phyloP scores from a whole-genome alignment of 2,797 vertebrate species.

The Poecilia wingei region DNA sequence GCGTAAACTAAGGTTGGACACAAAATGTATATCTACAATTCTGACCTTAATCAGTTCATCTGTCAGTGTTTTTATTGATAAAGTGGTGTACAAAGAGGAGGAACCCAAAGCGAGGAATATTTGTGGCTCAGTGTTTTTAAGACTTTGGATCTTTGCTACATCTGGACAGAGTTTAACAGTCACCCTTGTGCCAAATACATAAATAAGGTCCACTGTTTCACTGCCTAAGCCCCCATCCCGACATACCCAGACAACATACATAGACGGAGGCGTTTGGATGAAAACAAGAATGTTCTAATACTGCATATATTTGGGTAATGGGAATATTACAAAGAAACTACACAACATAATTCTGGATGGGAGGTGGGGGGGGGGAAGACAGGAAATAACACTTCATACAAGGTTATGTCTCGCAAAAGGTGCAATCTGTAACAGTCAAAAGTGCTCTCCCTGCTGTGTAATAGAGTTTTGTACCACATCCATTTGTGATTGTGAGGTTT shows the following conservation, averaged over 20 bases:
- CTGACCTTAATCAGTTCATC: slow-evolving; percentile 57
- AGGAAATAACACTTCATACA: slow-evolving; percentile 68
- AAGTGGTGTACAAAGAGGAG: slow-evolving; percentile 51
- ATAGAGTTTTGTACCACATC: slow-evolving; percentile 53
- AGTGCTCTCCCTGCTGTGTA: slow-evolving; percentile 74
- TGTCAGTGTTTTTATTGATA: slow-evolving; percentile 46
- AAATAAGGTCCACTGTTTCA: slow-evolving; percentile 64
- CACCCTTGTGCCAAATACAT: slow-evolving; percentile 71
- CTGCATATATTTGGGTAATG: slow-evolving; percentile 75
- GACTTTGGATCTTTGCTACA: slow-evolving; percentile 82
- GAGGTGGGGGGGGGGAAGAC: slow-evolving; percentile 26
- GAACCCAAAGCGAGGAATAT: slow-evolving; percentile 54
- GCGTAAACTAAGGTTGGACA: slow-evolving; percentile 76
- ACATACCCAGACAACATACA: slow-evolving; percentile 70
- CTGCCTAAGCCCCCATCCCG: slow-evolving; percentile 49
- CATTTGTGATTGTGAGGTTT: slow-evolving; percentile 49
- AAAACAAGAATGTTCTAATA: slow-evolving; percentile 72
- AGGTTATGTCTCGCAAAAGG: slow-evolving; percentile 71
- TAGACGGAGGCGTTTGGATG: slow-evolving; percentile 68
- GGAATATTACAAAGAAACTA: slow-evolving; percentile 62
- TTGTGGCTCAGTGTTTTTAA: slow-evolving; percentile 77
- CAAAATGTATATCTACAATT: slow-evolving; percentile 67
- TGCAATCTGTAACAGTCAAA: slow-evolving; percentile 83
- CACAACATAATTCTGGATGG: slow-evolving; percentile 54
- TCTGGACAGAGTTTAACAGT: slow-evolving; percentile 79